Percentiles rank a stretch among this genome's conserved stretches.
Evolutionary conservation across 1,140 invertebrate genomes (phyloP).

Genomic region (Lasioglossum baleicum): DNA sequence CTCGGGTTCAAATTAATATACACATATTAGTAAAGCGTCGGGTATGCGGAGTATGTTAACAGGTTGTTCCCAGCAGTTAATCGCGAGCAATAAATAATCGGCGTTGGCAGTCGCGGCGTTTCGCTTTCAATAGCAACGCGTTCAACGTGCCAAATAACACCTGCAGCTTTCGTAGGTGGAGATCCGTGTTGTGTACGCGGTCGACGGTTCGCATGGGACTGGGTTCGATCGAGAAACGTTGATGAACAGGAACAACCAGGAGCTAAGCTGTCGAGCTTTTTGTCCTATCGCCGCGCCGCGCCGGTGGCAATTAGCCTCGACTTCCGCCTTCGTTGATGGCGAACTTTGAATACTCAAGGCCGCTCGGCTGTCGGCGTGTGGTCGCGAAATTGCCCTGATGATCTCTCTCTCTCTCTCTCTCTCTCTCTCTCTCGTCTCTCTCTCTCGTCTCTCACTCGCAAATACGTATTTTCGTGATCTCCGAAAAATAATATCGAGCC

Average conservation of each 20-base stretch:
- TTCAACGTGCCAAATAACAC: conserved; percentile 37
- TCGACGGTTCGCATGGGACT: neutral
- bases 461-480: too few relatives aligned
- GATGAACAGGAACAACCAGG: conserved; percentile 22
- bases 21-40: neutral
- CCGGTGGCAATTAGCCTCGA: conserved; percentile 61
- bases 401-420: too few relatives aligned
- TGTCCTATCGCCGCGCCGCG: conserved; percentile 71
- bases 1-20: neutral
- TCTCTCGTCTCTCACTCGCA: too few relatives aligned
- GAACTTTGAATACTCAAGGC: conserved; percentile 71
- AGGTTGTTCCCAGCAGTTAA: conserved; percentile 4
- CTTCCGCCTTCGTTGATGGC: conserved; percentile 67
- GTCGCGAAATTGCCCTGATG: conserved; percentile 15
- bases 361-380: conserved; percentile 34
- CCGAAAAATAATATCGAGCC: too few relatives aligned
- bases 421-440: too few relatives aligned
- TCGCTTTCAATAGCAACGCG: conserved; percentile 7
- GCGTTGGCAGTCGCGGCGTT: neutral
- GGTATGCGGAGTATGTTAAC: conserved; percentile 1
- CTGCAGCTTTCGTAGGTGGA: conserved; percentile 30
- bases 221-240: neutral
- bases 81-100: conserved; percentile 16
- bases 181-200: conserved; percentile 6
- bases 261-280: conserved; percentile 58